A percentile compares a stretch with the other conserved stretches of the same genome.
Conservation (phyloP, 1,140 invertebrate species). For the Eriocheir sinensis region DNA sequence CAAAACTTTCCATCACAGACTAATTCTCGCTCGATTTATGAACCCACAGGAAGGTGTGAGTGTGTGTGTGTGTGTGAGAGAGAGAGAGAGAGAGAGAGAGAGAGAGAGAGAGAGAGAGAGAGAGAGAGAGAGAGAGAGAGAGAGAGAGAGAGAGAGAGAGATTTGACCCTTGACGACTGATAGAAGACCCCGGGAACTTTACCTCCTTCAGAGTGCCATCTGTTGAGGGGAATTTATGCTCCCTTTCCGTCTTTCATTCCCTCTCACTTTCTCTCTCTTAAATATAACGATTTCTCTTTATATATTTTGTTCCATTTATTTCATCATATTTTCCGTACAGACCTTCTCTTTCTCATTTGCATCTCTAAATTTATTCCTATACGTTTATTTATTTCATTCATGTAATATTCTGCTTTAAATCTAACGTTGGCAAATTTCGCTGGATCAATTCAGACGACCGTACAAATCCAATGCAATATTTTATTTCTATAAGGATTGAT, state of each 20-base stretch:
- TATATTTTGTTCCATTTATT: too few relatives aligned
- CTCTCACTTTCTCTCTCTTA: not conserved
- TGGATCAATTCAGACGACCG: too few relatives aligned
- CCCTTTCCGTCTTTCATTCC: not conserved
- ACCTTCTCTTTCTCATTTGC: not conserved
- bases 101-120: not conserved
- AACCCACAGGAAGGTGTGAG: slow-evolving; percentile 1
- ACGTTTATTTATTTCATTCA: too few relatives aligned
- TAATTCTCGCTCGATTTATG: not conserved
- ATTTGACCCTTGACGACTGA: not conserved
- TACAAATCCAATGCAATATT: too few relatives aligned
- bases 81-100: slow-evolving; percentile 22
- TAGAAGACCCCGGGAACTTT: not conserved
- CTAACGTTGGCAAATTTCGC: too few relatives aligned
- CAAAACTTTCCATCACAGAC: slow-evolving; percentile 24
- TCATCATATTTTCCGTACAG: too few relatives aligned
- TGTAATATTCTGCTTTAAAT: too few relatives aligned
- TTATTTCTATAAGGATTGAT: too few relatives aligned
- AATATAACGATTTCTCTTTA: too few relatives aligned
- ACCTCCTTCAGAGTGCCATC: not conserved
- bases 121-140: not conserved
- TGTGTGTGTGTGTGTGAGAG: slow-evolving; percentile 17
- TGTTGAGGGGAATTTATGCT: not conserved
- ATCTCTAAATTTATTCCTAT: too few relatives aligned
- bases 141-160: slow-evolving; percentile 43